phyloP scores from a whole-genome alignment of 2,888 invertebrate species.

The Microplitis deprimator region DNA sequence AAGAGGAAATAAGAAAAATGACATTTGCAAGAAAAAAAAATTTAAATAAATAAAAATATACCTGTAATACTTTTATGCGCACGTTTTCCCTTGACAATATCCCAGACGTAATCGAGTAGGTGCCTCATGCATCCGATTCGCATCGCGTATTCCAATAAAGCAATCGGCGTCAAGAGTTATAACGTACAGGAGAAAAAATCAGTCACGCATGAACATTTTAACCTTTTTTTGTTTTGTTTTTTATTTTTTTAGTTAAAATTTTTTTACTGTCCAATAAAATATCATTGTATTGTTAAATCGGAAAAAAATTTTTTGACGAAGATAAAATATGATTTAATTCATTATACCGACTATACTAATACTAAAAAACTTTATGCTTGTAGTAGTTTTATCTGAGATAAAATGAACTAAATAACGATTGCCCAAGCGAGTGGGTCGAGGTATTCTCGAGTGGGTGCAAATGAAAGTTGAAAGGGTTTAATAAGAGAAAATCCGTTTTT shows the following conservation, averaged over 20 bases:
- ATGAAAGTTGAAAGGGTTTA: conserved; percentile 46
- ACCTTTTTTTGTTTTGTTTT: conserved; percentile 30
- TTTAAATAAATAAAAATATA: conserved; percentile 2
- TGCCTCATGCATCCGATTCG: conserved; percentile 47
- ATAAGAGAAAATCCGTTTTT: conserved; percentile 52
- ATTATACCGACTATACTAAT: not conserved
- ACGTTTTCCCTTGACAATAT: conserved; percentile 31
- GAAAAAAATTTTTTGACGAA: conserved; percentile 38
- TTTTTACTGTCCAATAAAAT: conserved; percentile 38
- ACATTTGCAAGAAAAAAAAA: not conserved
- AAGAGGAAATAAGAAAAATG: conserved; percentile 2
- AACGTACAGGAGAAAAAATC: conserved; percentile 29
- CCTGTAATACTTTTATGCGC: not conserved
- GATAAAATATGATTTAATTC: conserved; percentile 40
- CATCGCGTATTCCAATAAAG: conserved; percentile 50
- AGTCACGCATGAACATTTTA: conserved; percentile 35
- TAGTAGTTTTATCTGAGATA: not conserved
- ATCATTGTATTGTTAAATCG: conserved; percentile 20
- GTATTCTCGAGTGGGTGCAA: conserved; percentile 27
- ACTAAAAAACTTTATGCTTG: not conserved
- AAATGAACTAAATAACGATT: conserved; percentile 48
- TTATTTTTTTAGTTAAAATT: conserved; percentile 43
- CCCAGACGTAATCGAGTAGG: conserved; percentile 44
- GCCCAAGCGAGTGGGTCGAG: conserved; percentile 1
- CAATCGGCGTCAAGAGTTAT: conserved; percentile 34